Base-by-base conservation (phyloP, 2,113 vertebrate species). In the Raphicerus campestris region DNA sequence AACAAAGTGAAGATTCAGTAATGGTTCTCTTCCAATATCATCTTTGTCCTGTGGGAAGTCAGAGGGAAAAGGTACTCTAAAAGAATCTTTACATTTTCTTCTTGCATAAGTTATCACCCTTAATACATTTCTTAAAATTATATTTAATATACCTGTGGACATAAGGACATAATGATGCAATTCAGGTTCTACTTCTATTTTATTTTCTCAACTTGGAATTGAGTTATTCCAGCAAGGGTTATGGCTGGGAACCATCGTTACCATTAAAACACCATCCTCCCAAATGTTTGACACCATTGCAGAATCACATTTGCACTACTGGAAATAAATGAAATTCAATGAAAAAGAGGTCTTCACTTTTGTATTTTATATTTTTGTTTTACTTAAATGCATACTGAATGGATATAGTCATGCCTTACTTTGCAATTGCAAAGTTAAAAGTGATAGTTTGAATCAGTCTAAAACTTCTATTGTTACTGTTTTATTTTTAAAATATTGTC, bases 161-260 rank as follows among this genome's bases (percentile, higher is more conserved):
- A 14, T 56, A 93, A 66, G 51, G 56, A 91, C 56, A 93, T 56
- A 85, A 75, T 53, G 35, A 92, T 75, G 24, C n/a, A 28, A 55
- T 87, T 94, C n/a, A 66, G 32, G 28, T 87, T 87, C 47, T 70
- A 77, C 39, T 93, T 94, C 42, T 75, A 49, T 91, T 94, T 90
- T 77, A 63, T 94, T 97, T 92, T 85, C 51, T 92, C 24, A 61
- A 73, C 93, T 91, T 88, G 28, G 66, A 92, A 96, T 73, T 66
- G 49, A 96, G 30, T 92, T 66, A 93, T 91, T 86, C 10, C 17
- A 82, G 7, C 30, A 81, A 91, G 19, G 6, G 14, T 92, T 94
- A 60, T 19, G 73, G 20, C 30, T 89, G 55, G 22, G 56, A 0
- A 39, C 20, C 70, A 26, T 51, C n/a, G 35, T 84, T 39, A 73